These are phyloP conservation scores for Orchesella flavescens DNA, from an alignment of 2,888 invertebrate genomes.

Conservation along the genomic window DNA sequence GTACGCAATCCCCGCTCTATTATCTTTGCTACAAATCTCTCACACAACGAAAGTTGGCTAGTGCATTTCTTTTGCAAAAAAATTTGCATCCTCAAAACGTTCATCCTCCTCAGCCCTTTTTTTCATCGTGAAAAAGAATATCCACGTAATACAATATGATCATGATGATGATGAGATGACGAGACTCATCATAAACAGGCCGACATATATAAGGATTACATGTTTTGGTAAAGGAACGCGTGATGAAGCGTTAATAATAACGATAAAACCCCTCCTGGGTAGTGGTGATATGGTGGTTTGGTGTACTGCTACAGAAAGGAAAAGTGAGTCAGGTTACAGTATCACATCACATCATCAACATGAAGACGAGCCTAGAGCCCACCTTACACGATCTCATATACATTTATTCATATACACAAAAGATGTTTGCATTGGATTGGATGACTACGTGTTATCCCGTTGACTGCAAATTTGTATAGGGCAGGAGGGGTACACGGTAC, in stretches of 20 bases:
- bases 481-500: too few relatives aligned
- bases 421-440: too few relatives aligned
- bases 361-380: constrained; percentile 2
- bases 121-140: not conserved
- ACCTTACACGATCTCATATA: constrained; percentile 12
- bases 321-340: constrained; percentile 20
- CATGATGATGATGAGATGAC: too few relatives aligned
- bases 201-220: constrained; percentile 17
- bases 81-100: constrained; percentile 8
- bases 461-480: too few relatives aligned
- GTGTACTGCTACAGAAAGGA: constrained; percentile 14
- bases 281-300: constrained; percentile 11
- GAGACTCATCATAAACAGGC: constrained; percentile 8
- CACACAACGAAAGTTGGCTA: not conserved
- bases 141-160: not conserved
- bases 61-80: not conserved
- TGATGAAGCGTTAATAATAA: constrained; percentile 36
- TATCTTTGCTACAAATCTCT: constrained; percentile 9
- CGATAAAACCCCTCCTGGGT: constrained; percentile 42
- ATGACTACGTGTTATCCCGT: too few relatives aligned
- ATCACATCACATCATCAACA: not conserved
- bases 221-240: constrained; percentile 13
- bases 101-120: not conserved
- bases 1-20: constrained; percentile 35
- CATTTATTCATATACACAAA: too few relatives aligned